Evolutionary conservation across 2,797 vertebrate species (phyloP), one percentile per base, ranked within the genome.

Genomic region (Steatocranus sp.): DNA sequence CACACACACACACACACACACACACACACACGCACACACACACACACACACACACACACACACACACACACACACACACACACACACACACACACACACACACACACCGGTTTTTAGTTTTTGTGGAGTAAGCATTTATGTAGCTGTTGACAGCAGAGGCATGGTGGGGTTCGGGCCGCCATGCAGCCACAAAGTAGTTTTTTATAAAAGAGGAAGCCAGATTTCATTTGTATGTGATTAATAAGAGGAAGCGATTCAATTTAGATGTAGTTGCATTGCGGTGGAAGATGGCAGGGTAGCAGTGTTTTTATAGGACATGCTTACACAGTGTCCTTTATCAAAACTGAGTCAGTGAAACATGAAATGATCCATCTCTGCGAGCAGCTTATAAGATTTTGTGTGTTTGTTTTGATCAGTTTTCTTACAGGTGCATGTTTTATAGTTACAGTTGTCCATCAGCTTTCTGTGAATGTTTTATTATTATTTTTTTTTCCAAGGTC

Each of bases 81-180:
- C 36, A 36, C 36, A 38, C 3, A 43, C 14, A 46, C 7, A 17
- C 4, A 18, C 51, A 15, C 12, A 54, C 51, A 27, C 7, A 27
- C 53, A 17, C 25, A 30, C 25, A 4, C 51, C 1, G 8, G 53
- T 56, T 17, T 56, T 30, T 32, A 56, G 38, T 63, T 91, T 93
- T 56, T 91, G 92, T 87, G 51, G 81, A 85, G 86, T 93, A 88
- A 93, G 93, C 92, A 79, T 88, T 93, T 93, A 84, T 77, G 68
- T 54, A 20, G 38, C 75, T 91, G 89, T 87, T 91, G 88, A 83
- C 50, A 56, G 82, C 3, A 23, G 53, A 80, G 85, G 76, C 80
- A 58, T 11, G 56, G 50, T 50, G 20, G 36, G 63, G 8, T 20
- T 14, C 3, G 3, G 61, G 49, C 74, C 3, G 41, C 50, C 68